Percentiles rank a stretch among this genome's conserved stretches.
phyloP scores from a whole-genome alignment of 1,140 invertebrate species.

The Babylonia areolata region DNA sequence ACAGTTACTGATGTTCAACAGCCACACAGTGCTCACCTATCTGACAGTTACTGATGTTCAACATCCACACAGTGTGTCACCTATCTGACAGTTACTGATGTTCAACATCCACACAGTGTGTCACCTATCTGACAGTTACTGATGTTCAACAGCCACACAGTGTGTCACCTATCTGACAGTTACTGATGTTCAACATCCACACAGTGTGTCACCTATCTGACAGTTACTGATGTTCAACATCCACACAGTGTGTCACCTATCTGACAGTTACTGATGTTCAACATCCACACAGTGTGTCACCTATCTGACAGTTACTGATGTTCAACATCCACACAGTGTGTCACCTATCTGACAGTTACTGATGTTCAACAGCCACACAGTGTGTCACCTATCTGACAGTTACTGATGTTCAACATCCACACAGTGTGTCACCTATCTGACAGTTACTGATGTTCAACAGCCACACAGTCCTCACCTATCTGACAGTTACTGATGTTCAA shows the following conservation, averaged over 20 bases:
- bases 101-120: not conserved
- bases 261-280: no score
- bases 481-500: no score
- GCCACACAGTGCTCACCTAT: not conserved
- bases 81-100: not conserved
- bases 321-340: not conserved
- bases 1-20: slow-evolving; percentile 28
- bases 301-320: not conserved
- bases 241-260: slow-evolving; percentile 30
- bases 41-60: no score
- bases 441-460: no score
- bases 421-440: no score
- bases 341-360: no score
- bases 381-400: no score
- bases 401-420: no score
- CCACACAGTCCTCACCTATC: no score
- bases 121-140: slow-evolving; percentile 56
- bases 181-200: slow-evolving; percentile 63
- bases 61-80: not conserved
- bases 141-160: slow-evolving; percentile 60
- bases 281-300: not conserved
- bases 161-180: slow-evolving; percentile 51
- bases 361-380: no score
- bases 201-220: slow-evolving; percentile 39
- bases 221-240: slow-evolving; percentile 66